These are phyloP conservation scores for Brachypodius melanocephalos DNA, from an alignment of 2,113 vertebrate genomes.

Conservation along the genomic window DNA sequence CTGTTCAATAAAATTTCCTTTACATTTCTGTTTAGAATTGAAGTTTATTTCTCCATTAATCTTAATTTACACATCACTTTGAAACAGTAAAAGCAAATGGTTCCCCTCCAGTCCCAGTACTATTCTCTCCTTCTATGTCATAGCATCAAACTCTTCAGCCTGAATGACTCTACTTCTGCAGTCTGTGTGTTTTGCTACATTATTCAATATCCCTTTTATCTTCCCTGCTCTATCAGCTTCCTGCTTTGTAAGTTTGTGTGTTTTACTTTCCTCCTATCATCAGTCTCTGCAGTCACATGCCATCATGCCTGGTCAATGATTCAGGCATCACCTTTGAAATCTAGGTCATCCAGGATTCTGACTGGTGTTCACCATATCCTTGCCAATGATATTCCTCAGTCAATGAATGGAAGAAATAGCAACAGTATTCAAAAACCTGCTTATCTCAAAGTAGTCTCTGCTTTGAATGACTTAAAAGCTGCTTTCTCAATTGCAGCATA, in stretches of 20 bases:
- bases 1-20: background rate
- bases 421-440: background rate
- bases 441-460: background rate
- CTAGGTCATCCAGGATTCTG: background rate
- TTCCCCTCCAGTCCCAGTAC: background rate
- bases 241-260: background rate
- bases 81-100: background rate
- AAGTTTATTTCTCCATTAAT: background rate
- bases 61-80: background rate
- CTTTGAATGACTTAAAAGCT: background rate
- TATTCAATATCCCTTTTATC: background rate
- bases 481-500: background rate
- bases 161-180: background rate
- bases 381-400: background rate
- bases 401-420: background rate
- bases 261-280: background rate
- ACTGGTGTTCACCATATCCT: background rate
- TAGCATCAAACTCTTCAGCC: background rate
- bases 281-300: background rate
- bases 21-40: background rate
- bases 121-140: background rate
- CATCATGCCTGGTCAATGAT: background rate
- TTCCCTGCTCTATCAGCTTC: background rate
- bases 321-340: background rate
- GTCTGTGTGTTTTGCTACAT: background rate